Evolutionary conservation across 2,888 invertebrate genomes (phyloP).

Genomic region (Entomobrya multifasciata): DNA sequence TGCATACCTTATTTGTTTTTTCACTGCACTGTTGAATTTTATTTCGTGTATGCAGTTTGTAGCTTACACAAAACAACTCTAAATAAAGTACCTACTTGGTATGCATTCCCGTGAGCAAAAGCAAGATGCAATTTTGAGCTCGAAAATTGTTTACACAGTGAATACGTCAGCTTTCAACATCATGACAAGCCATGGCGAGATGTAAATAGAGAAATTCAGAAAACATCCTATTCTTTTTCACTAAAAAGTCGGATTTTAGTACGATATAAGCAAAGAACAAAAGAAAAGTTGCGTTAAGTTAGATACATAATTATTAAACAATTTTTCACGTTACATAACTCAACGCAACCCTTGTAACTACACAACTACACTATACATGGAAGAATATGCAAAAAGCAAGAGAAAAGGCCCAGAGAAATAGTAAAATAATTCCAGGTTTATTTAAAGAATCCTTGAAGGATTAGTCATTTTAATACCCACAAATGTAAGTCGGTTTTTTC

Average conservation of each 20-base stretch:
- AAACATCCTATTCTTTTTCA: too few species aligned
- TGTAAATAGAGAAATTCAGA: too few species aligned
- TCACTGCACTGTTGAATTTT: neutral
- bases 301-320: too few species aligned
- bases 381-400: neutral
- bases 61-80: neutral
- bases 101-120: neutral
- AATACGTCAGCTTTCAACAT: neutral
- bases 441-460: neutral
- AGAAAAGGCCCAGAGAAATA: too few species aligned
- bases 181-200: too few species aligned
- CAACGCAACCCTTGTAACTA: too few species aligned
- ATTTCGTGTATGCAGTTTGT: neutral
- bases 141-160: slow-evolving; percentile 20
- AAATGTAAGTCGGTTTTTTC: slow-evolving; percentile 7
- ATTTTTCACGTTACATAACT: too few species aligned
- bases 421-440: too few species aligned
- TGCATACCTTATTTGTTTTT: slow-evolving; percentile 42
- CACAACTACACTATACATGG: too few species aligned
- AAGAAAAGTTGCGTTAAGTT: too few species aligned
- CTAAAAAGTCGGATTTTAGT: too few species aligned
- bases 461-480: neutral
- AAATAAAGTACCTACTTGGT: neutral
- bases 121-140: slow-evolving; percentile 25
- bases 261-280: too few species aligned